Conservation (phyloP, 2,113 vertebrate species). For the Ceyx margarethae region DNA sequence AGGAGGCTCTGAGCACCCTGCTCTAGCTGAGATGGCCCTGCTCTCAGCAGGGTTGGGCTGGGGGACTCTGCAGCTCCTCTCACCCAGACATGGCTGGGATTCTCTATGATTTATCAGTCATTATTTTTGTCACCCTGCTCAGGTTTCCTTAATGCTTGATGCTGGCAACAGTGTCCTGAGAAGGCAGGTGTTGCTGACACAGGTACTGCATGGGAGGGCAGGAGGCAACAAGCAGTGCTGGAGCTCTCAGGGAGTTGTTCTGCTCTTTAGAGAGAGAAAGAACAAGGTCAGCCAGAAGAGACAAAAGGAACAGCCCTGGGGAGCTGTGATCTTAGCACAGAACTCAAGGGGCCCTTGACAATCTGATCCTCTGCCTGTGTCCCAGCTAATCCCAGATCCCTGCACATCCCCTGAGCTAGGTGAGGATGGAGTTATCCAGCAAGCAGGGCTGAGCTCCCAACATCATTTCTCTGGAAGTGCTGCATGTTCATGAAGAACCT, state of each 20-base stretch:
- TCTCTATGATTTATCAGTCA: neutral
- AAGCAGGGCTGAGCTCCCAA: neutral
- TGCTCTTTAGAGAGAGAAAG: neutral
- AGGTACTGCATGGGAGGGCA: neutral
- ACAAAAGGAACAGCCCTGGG: neutral
- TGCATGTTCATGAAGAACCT: neutral
- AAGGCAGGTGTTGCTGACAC: fast-evolving
- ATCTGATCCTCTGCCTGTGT: neutral
- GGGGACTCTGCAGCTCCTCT: too few relatives aligned
- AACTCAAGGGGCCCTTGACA: neutral
- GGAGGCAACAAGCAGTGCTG: neutral
- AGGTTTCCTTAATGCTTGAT: neutral
- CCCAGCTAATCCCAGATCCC: neutral
- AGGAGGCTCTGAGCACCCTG: too few relatives aligned
- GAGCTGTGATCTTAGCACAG: neutral
- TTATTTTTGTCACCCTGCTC: neutral
- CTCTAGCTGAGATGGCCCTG: too few relatives aligned
- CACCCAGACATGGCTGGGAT: too few relatives aligned
- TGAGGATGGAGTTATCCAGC: neutral
- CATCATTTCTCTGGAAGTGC: neutral
- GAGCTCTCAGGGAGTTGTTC: neutral
- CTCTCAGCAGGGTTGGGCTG: too few relatives aligned
- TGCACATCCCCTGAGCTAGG: neutral
- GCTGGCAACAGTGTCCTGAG: neutral
- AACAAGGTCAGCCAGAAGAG: neutral